phyloP scores from a whole-genome alignment of 2,797 vertebrate genomes.

The Poeciliopsis gracilis region DNA sequence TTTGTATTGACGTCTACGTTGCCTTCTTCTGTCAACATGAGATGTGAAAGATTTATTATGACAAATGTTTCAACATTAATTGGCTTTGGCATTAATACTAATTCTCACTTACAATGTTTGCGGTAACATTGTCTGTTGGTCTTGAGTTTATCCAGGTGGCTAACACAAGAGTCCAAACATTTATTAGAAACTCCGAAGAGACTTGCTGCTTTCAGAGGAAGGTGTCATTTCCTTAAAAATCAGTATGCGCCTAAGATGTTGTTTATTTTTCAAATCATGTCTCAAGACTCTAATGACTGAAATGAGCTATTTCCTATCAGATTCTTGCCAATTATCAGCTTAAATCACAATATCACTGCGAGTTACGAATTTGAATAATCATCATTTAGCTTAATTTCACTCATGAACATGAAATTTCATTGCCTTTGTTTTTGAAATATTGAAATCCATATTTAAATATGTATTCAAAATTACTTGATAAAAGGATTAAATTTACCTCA shows the following conservation, averaged over 20 bases:
- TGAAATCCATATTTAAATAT: background rate
- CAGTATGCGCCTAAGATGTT: slow-evolving; percentile 38
- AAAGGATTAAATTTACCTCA: background rate
- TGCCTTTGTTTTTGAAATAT: background rate
- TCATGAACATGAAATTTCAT: background rate
- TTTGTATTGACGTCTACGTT: background rate
- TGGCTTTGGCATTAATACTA: slow-evolving; percentile 51
- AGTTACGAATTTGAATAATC: background rate
- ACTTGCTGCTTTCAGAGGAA: slow-evolving; percentile 60
- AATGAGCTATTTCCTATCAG: background rate
- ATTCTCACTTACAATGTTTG: slow-evolving; percentile 36
- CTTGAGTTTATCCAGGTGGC: slow-evolving; percentile 73
- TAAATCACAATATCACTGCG: background rate
- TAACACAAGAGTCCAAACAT: slow-evolving; percentile 42
- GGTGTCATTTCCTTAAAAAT: slow-evolving; percentile 52
- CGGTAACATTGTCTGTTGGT: slow-evolving; percentile 32
- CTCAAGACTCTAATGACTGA: background rate
- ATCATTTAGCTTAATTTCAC: background rate
- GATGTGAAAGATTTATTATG: slow-evolving; percentile 46
- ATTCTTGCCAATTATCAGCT: background rate
- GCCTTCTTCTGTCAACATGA: slow-evolving; percentile 28
- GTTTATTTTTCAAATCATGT: background rate
- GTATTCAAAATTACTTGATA: background rate
- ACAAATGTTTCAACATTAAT: slow-evolving; percentile 57
- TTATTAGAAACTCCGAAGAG: slow-evolving; percentile 37